A percentile compares a stretch with the other conserved stretches of the same genome.
Evolutionary conservation across 1,140 invertebrate species (phyloP).

Genomic region (Bombus sylvicola): DNA sequence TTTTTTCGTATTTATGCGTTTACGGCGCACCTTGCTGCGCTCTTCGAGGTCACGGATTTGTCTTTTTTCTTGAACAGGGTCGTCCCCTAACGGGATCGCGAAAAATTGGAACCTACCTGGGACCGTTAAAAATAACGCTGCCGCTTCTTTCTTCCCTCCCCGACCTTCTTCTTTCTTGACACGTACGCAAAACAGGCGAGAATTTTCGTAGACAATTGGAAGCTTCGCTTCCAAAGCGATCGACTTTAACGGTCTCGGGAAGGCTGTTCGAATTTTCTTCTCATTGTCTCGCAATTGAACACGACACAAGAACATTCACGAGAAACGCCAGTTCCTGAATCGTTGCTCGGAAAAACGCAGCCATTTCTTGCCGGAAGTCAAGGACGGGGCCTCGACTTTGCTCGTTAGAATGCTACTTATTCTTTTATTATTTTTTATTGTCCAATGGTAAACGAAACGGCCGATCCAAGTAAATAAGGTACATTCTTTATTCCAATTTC

Average conservation of each 20-base stretch:
- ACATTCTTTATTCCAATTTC: not conserved
- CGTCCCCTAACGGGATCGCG: conserved; percentile 62
- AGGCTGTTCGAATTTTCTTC: conserved; percentile 18
- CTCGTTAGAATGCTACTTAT: conserved; percentile 35
- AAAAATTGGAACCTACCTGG: conserved; percentile 68
- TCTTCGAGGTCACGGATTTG: conserved; percentile 58
- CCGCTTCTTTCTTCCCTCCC: not conserved
- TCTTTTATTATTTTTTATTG: not conserved
- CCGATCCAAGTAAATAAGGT: too few species aligned
- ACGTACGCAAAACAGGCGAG: not conserved
- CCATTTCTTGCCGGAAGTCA: conserved; percentile 59
- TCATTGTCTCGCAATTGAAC: conserved; percentile 18
- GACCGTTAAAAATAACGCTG: conserved; percentile 61
- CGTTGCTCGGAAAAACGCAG: conserved; percentile 17
- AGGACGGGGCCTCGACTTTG: conserved; percentile 66
- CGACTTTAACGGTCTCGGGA: conserved; percentile 3
- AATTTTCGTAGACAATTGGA: not conserved
- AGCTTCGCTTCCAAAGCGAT: not conserved
- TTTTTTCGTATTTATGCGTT: conserved; percentile 48
- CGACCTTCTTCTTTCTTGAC: not conserved
- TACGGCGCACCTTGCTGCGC: conserved; percentile 23
- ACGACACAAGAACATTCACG: conserved; percentile 47
- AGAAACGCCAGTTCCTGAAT: conserved; percentile 54
- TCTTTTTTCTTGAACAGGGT: conserved; percentile 46
- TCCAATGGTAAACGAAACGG: not conserved